Evolutionary conservation across 2,797 vertebrate species (phyloP).

Genomic region (Lepidocolaptes lacrymiger): DNA sequence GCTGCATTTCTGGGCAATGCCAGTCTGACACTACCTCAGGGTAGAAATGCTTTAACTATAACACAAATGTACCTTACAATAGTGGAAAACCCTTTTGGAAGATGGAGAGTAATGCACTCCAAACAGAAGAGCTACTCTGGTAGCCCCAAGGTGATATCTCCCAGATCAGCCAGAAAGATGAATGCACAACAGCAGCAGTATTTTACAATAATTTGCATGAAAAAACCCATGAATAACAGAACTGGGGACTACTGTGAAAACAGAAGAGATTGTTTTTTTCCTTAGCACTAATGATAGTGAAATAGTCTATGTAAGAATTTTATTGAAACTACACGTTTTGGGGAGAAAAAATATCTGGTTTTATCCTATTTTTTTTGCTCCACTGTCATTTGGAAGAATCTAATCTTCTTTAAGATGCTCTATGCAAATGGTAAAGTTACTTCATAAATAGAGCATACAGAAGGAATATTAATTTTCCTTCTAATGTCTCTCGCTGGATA

Average conservation of each 20-base stretch:
- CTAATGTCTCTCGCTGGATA: neutral
- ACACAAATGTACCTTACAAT: neutral
- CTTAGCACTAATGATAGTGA: neutral
- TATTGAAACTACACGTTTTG: neutral
- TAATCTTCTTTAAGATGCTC: neutral
- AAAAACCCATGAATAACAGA: neutral
- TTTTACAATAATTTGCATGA: neutral
- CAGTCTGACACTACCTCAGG: neutral
- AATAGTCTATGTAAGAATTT: neutral
- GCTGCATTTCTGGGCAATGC: conserved; percentile 6
- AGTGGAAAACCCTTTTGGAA: conserved; percentile 22
- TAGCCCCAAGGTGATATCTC: conserved; percentile 29
- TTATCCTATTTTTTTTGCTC: neutral
- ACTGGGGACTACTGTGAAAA: neutral
- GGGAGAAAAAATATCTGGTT: neutral
- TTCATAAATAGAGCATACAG: neutral
- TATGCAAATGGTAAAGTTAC: neutral
- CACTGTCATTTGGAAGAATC: neutral
- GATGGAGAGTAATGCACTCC: neutral
- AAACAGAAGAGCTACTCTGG: neutral
- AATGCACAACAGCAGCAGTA: neutral
- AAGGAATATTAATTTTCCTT: neutral
- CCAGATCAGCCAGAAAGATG: neutral
- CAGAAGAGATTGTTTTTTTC: neutral
- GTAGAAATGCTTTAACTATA: conserved; percentile 8